A percentile compares a stretch with the other conserved stretches of the same genome.
These are phyloP conservation scores for Dicycla oo DNA, from an alignment of 2,888 invertebrate genomes.

Conservation along the genomic window DNA sequence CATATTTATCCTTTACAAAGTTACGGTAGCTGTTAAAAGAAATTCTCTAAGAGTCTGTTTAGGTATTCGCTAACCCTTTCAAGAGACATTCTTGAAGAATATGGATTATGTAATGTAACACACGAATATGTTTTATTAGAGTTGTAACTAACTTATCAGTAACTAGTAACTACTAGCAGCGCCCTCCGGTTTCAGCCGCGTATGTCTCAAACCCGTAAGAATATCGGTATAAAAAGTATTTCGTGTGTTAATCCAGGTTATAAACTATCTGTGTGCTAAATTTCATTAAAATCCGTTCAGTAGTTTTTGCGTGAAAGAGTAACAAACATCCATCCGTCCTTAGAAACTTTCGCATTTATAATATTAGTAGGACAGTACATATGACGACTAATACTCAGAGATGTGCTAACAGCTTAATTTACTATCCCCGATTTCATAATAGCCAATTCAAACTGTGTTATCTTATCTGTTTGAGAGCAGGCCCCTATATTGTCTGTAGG, in stretches of 20 bases:
- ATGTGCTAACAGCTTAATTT: conserved; percentile 50
- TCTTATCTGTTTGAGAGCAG: conserved; percentile 64
- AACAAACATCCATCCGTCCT: no score
- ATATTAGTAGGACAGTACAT: no score
- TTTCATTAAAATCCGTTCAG: no score
- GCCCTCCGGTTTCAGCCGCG: no score
- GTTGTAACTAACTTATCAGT: conserved; percentile 3
- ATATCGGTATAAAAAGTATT: no score
- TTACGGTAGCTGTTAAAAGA: conserved; percentile 35
- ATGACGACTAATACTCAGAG: background rate
- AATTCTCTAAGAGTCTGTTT: conserved; percentile 28
- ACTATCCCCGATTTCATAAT: conserved; percentile 58
- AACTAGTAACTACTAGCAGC: no score
- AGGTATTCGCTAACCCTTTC: conserved; percentile 40
- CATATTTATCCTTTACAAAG: conserved; percentile 22
- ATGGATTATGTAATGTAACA: conserved; percentile 15
- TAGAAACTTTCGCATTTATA: no score
- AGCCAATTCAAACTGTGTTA: conserved; percentile 62
- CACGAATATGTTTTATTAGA: conserved; percentile 9
- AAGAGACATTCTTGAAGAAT: conserved; percentile 31
- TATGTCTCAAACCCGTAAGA: no score
- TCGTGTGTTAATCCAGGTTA: no score
- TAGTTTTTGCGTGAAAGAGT: no score
- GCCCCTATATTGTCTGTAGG: conserved; percentile 53
- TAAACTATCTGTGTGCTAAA: no score